Evolutionary conservation across 92 coral and sea anemone species (phyloP), one percentile per base, ranked within the genome.

Genomic region (Actinernus sp.): DNA sequence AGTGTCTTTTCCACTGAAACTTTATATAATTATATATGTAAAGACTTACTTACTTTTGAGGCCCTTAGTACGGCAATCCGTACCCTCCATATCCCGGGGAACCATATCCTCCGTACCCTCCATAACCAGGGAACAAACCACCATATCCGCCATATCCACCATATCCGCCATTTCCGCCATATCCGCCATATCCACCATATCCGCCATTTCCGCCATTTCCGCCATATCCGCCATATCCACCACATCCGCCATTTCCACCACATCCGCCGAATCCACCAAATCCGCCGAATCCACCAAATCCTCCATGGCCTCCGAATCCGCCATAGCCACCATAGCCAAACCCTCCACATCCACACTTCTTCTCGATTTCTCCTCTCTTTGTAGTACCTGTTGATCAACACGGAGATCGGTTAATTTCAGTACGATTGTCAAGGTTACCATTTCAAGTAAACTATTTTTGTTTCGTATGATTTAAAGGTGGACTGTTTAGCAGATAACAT

Each of bases 131-230:
- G 61, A 20, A 73, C 17, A 7, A 45, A 4, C 52, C 52, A 10
- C 88, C 88, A 29, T 32, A 73, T 29, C 89, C 88, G n/a, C 73
- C 72, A 34, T n/a, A 52, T 10, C 76, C 70, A 13, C 72, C 71
- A 5, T 25, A 28, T 31, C 52, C 41, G 61, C 78, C 63, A 36
- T 34, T 48, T 50, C 50, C 50, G 28, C 73, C 73, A 22, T 46
- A 24, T 27, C 58, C 83, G 44, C 58, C 43, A 31, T 7, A 51
- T 31, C 21, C 68, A 20, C 56, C 52, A 17, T 8, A 45, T 6
- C 52, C 52, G 8, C 72, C 81, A 28, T 73, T 32, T 50, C 51
- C 58, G 53, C 69, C 80, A 58, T 28, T 4, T 5, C 46, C 31
- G 2, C 68, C 48, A 23, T 25, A 33, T 6, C 72, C 75, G 28